phyloP scores from a whole-genome alignment of 2,888 invertebrate species.

The Amiota mariae region DNA sequence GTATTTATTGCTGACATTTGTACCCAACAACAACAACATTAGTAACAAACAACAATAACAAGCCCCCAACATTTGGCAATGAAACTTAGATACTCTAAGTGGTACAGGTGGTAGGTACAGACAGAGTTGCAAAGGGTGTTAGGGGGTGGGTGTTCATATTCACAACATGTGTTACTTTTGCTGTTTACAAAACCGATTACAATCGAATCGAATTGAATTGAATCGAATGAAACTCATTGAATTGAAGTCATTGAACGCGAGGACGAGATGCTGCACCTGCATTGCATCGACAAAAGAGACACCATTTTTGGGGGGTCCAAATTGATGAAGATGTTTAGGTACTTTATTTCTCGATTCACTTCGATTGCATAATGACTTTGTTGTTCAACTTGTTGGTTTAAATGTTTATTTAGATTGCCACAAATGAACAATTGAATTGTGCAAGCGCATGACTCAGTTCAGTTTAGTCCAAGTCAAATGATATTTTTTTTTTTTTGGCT shows the following conservation, averaged over 20 bases:
- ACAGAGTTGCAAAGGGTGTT: no score
- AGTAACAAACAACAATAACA: slow-evolving; percentile 2
- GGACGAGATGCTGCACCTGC: slow-evolving; percentile 55
- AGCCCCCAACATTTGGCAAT: slow-evolving; percentile 4
- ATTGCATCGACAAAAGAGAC: slow-evolving; percentile 44
- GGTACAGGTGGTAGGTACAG: neutral
- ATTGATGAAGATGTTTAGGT: slow-evolving; percentile 23
- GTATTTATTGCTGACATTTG: slow-evolving; percentile 67
- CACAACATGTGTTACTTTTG: slow-evolving; percentile 25
- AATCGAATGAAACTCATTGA: slow-evolving; percentile 8
- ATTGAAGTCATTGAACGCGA: slow-evolving; percentile 12
- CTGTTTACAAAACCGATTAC: slow-evolving; percentile 28
- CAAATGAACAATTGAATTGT: no score
- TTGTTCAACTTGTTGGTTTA: no score
- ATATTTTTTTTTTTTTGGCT: neutral
- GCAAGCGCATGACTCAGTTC: no score
- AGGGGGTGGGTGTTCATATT: neutral
- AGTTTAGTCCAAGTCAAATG: neutral
- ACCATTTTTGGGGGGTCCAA: slow-evolving; percentile 56
- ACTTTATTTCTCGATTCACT: neutral
- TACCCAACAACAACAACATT: slow-evolving; percentile 29
- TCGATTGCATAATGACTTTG: no score
- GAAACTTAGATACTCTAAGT: neutral
- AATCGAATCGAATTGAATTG: slow-evolving; percentile 19
- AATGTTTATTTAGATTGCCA: no score